phyloP scores from a whole-genome alignment of 2,888 invertebrate species.

The Eutolmus rufibarbis region DNA sequence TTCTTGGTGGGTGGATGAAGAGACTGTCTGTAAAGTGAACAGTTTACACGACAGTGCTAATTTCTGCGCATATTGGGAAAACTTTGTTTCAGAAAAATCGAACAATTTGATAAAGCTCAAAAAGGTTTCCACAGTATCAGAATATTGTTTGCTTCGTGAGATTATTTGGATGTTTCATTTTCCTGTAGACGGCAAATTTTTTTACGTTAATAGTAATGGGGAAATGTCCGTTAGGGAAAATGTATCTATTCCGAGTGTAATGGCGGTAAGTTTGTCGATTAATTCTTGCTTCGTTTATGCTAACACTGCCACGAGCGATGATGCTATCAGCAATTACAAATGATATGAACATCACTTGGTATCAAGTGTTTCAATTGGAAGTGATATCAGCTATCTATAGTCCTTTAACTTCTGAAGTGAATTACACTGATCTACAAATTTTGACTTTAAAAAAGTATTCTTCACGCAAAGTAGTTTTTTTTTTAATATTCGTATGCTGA shows the following conservation, averaged over 20 bases:
- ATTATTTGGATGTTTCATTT: constrained; percentile 60
- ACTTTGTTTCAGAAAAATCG: constrained; percentile 51
- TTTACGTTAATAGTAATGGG: constrained; percentile 49
- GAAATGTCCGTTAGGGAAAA: constrained; percentile 52
- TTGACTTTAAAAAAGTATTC: too few species aligned
- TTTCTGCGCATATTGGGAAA: constrained; percentile 61
- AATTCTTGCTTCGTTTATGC: background rate
- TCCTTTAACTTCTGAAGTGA: background rate
- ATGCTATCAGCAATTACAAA: background rate
- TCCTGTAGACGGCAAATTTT: constrained; percentile 56
- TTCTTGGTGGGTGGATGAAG: constrained; percentile 62
- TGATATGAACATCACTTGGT: background rate
- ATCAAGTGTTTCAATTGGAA: background rate
- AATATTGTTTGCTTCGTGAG: constrained; percentile 59
- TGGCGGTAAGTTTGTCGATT: constrained; percentile 52
- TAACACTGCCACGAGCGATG: background rate
- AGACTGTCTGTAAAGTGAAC: constrained; percentile 50
- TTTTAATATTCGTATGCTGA: too few species aligned
- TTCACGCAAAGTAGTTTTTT: too few species aligned
- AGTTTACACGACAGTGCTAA: constrained; percentile 59
- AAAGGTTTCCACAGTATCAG: constrained; percentile 54
- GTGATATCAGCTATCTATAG: background rate
- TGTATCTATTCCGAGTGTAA: constrained; percentile 56
- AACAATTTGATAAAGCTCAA: constrained; percentile 49
- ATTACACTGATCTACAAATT: too few species aligned